Conservation (phyloP, 2,888 invertebrate species). For the Byasa hedistus region DNA sequence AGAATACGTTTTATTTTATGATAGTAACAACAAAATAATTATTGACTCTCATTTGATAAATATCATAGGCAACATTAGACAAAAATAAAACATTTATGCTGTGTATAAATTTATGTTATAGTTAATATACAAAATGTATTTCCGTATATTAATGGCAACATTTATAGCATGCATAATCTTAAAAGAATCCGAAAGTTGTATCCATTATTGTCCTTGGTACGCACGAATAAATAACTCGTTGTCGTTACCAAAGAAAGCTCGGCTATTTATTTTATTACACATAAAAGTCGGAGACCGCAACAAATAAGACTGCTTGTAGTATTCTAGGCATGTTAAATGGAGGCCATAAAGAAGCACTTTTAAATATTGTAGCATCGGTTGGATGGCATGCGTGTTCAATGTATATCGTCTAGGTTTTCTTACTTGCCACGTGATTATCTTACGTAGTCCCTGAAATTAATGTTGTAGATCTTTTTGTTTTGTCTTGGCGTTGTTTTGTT, state of each 20-base stretch:
- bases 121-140: too few species aligned
- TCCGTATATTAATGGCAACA: too few species aligned
- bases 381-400: conserved; percentile 11
- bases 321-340: conserved; percentile 38
- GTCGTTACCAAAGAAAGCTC: conserved; percentile 7
- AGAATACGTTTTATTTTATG: too few species aligned
- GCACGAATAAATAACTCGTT: too few species aligned
- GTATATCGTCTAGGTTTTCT: conserved; percentile 10
- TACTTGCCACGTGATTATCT: conserved; percentile 20
- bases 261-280: conserved; percentile 43
- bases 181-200: too few species aligned
- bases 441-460: neutral
- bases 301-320: conserved; percentile 48
- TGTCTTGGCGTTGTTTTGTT: too few species aligned
- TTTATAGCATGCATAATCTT: too few species aligned
- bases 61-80: too few species aligned
- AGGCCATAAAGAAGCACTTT: conserved; percentile 34
- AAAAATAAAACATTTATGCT: too few species aligned
- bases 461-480: neutral
- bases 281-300: conserved; percentile 52
- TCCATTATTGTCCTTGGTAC: neutral
- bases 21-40: too few species aligned
- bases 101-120: too few species aligned
- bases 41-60: too few species aligned
- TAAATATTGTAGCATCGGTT: conserved; percentile 28